Evolutionary conservation across 2,888 invertebrate genomes (phyloP).

Genomic region (Drosophila kambysellisi): DNA sequence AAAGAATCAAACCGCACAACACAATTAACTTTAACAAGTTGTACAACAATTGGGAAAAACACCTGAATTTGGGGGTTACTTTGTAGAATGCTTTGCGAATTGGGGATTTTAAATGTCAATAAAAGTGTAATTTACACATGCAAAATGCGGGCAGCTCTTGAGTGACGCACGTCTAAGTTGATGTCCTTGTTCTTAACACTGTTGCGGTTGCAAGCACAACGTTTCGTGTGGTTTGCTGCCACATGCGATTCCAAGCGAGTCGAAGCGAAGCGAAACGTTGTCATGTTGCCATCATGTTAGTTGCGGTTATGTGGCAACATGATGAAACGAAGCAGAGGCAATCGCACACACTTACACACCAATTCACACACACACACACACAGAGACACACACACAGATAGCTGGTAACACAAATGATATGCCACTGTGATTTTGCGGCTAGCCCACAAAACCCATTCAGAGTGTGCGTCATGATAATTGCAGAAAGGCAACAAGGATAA

Average conservation of each 20-base stretch:
- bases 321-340: slow-evolving; percentile 67
- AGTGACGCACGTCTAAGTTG: slow-evolving; percentile 23
- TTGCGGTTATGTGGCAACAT: slow-evolving; percentile 76
- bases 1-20: slow-evolving; percentile 1
- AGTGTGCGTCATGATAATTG: slow-evolving; percentile 75
- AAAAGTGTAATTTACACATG: slow-evolving; percentile 61
- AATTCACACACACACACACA: slow-evolving; percentile 10
- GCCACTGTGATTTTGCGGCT: slow-evolving; percentile 66
- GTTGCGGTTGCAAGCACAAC: slow-evolving; percentile 53
- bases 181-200: slow-evolving; percentile 48
- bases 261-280: slow-evolving; percentile 49
- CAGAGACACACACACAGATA: slow-evolving; percentile 5
- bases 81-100: slow-evolving; percentile 3
- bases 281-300: slow-evolving; percentile 67
- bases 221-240: slow-evolving; percentile 38
- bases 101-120: slow-evolving; percentile 50
- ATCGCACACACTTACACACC: slow-evolving; percentile 37
- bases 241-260: slow-evolving; percentile 11
- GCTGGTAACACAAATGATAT: slow-evolving; percentile 46
- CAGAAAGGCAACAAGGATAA: slow-evolving; percentile 49
- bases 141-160: slow-evolving; percentile 17
- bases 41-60: neutral
- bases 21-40: slow-evolving; percentile 31
- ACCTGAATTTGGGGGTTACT: slow-evolving; percentile 6
- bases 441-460: slow-evolving; percentile 46